Evolutionary conservation across 2,113 vertebrate genomes (phyloP).

Genomic region (Lycaon pictus): DNA sequence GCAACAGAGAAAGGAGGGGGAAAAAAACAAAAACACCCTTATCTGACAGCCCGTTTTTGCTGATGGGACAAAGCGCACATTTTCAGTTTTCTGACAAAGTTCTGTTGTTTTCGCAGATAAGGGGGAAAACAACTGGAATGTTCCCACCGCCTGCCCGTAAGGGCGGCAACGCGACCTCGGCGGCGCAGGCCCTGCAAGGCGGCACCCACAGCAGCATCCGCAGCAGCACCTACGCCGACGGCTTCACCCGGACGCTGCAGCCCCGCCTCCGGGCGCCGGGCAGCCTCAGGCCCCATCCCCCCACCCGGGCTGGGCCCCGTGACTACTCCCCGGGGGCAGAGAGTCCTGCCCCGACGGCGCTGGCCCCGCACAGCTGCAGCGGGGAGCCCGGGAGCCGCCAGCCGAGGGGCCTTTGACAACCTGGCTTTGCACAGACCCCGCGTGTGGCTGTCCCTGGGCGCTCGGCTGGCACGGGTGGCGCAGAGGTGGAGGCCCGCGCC

Average conservation of each 20-base stretch:
- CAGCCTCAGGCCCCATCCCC: slow-evolving; percentile 13
- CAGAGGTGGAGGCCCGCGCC: not conserved
- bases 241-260: too few species aligned
- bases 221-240: too few species aligned
- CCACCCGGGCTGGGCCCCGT: not conserved
- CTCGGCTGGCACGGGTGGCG: not conserved
- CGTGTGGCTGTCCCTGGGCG: not conserved
- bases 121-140: slow-evolving; percentile 74
- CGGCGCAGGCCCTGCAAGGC: too few species aligned
- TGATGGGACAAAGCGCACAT: slow-evolving; percentile 88
- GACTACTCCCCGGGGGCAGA: slow-evolving; percentile 42
- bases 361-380: not conserved
- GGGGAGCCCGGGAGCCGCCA: slow-evolving; percentile 24
- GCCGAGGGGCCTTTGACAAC: not conserved
- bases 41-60: slow-evolving; percentile 88
- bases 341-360: not conserved
- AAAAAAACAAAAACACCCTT: slow-evolving; percentile 70
- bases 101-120: slow-evolving; percentile 89
- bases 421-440: not conserved
- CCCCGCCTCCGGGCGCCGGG: too few species aligned
- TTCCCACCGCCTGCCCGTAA: slow-evolving; percentile 72
- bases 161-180: slow-evolving; percentile 60
- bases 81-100: slow-evolving; percentile 90
- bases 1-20: slow-evolving; percentile 42
- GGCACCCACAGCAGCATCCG: too few species aligned